These are phyloP conservation scores for Quadroppia sp. DNA, from an alignment of 2,888 invertebrate species.

Conservation along the genomic window DNA sequence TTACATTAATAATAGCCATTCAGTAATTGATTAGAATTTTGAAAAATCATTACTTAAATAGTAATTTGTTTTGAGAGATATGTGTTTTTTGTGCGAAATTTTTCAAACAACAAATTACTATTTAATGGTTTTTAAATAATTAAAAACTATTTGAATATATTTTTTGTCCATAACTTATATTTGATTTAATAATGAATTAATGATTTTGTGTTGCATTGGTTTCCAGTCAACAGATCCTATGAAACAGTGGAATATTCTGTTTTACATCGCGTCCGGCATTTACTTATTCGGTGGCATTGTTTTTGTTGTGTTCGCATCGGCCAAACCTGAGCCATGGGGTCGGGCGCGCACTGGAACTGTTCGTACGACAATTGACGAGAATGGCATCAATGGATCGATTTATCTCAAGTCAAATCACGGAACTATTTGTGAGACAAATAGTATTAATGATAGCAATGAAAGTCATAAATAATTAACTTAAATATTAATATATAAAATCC, in stretches of 20 bases:
- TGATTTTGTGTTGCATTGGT: background rate
- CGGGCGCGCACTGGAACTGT: background rate
- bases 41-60: no score
- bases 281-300: constrained; percentile 51
- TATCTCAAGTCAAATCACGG: background rate
- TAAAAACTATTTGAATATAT: constrained; percentile 6
- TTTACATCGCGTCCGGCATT: constrained; percentile 53
- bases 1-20: no score
- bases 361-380: background rate
- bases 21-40: no score
- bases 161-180: no score
- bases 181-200: background rate
- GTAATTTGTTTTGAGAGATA: no score
- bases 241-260: constrained; percentile 50
- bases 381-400: background rate
- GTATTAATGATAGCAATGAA: background rate
- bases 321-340: constrained; percentile 48
- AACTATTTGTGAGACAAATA: constrained; percentile 12
- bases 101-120: no score
- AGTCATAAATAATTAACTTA: background rate
- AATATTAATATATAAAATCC: no score
- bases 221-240: constrained; percentile 14
- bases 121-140: background rate
- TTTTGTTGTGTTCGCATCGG: constrained; percentile 49
- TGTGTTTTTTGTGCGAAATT: background rate